Evolutionary conservation across 2,888 invertebrate genomes (phyloP), one percentile per base, ranked within the genome.

Genomic region (Choreutis nemorana): DNA sequence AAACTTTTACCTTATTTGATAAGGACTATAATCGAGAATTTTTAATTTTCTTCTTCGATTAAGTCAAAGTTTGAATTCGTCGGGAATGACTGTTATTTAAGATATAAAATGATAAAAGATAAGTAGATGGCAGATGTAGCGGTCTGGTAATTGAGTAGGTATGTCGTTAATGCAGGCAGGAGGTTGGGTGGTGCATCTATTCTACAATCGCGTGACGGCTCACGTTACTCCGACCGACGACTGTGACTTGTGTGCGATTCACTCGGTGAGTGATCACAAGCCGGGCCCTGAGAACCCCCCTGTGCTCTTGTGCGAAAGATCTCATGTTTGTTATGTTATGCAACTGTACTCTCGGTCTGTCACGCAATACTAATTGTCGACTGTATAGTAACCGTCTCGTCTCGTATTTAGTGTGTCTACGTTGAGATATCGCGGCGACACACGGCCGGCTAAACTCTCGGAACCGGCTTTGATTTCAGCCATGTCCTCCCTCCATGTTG

Each of bases 321-420:
- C 70, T 56, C 71, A 70, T 68, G 62, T 61, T 48, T 51, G 56
- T 68, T 66, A 67, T 63, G 53, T 59, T 66, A 70, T 51, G 49
- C 48, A 47, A 57, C 55, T 44, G 55, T 65, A 67, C 72, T 62
- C 71, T 71, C 72, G 57, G 39, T 44, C 48, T 58, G 61, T 51
- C 64, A 67, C 62, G 66, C 60, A 65, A 68, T 55, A 56, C 60
- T 60, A 66, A 64, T 60, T 57, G 59, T 48, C 48, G 48, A 37
- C 40, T 32, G 44, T 26, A 8, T 26, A 9, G 14, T 26, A 5
- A 18, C 8, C 5, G 5, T 18, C 18, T 18, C 18, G 8, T 8
- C 18, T 5, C 18, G 5, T 8, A 18, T 18, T 6, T 18, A 6
- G 8, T 18, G 18, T 18, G 5, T 5, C 5, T 18, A 18, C 8